Conservation (phyloP, 2,797 vertebrate genomes). For the Danionella dracula region DNA sequence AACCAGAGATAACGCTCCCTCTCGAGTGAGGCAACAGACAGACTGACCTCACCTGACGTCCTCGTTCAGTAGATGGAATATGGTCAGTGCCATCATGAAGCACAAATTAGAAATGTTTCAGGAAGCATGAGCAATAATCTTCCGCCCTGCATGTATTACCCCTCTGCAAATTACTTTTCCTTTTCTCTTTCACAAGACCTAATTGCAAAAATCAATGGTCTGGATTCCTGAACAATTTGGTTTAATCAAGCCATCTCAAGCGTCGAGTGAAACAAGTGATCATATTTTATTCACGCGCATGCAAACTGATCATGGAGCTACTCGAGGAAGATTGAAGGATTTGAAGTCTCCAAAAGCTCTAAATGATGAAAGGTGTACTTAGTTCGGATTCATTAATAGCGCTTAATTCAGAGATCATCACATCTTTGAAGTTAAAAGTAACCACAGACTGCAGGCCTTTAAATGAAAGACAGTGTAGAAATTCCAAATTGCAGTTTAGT, state of each 20-base stretch:
- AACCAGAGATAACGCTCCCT: constrained; percentile 8
- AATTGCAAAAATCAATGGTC: constrained; percentile 39
- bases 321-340: constrained; percentile 24
- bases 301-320: constrained; percentile 15
- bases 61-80: neutral
- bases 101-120: constrained; percentile 20
- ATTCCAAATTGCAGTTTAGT: too few species aligned
- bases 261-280: constrained; percentile 5
- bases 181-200: constrained; percentile 8
- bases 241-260: constrained; percentile 30
- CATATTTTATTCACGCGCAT: constrained; percentile 23
- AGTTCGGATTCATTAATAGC: constrained; percentile 21
- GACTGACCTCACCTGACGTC: constrained; percentile 27
- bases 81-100: neutral
- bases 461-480: too few species aligned
- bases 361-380: constrained; percentile 21
- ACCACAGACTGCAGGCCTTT: neutral
- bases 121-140: constrained; percentile 19
- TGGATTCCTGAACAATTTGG: constrained; percentile 24
- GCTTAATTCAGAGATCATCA: constrained; percentile 25
- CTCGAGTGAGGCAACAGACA: constrained; percentile 25
- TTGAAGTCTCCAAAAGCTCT: constrained; percentile 8
- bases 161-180: constrained; percentile 2
- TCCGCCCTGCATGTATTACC: neutral
- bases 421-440: neutral